Evolutionary conservation across 2,888 invertebrate species (phyloP).

Genomic region (Saturnia pavonia): DNA sequence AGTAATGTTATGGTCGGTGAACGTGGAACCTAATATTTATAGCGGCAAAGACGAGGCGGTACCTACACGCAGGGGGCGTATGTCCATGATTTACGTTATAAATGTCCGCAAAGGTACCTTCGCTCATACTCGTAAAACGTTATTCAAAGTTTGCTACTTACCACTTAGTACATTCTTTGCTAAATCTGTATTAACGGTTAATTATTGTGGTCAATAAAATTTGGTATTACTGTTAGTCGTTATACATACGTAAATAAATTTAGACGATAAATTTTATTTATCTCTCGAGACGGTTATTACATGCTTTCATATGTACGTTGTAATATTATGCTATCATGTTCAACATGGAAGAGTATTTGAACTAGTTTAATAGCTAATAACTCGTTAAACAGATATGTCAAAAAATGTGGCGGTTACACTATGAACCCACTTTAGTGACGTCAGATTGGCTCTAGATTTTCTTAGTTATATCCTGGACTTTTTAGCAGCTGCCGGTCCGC

Average conservation of each 20-base stretch:
- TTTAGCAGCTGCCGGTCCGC: too few relatives aligned
- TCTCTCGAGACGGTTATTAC: too few relatives aligned
- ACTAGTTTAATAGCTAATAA: too few relatives aligned
- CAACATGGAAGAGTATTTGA: too few relatives aligned
- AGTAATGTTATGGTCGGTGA: conserved; percentile 16
- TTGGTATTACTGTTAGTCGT: background rate
- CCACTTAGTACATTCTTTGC: conserved; percentile 1
- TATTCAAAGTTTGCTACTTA: conserved; percentile 12
- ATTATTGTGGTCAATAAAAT: background rate
- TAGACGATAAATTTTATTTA: background rate
- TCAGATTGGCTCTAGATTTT: too few relatives aligned
- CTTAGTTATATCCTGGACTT: too few relatives aligned
- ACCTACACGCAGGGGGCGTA: conserved; percentile 34
- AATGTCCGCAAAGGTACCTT: conserved; percentile 30
- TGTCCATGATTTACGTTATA: conserved; percentile 35
- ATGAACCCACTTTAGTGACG: too few relatives aligned
- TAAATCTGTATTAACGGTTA: background rate
- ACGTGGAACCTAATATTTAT: conserved; percentile 19
- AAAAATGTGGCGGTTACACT: too few relatives aligned
- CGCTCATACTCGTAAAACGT: conserved; percentile 9
- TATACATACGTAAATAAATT: background rate
- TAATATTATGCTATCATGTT: too few relatives aligned
- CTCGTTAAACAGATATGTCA: too few relatives aligned
- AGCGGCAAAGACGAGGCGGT: conserved; percentile 39
- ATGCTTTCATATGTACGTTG: too few relatives aligned